Evolutionary conservation across 2,797 vertebrate genomes (phyloP).

Genomic region (Arctocebus calabarensis): DNA sequence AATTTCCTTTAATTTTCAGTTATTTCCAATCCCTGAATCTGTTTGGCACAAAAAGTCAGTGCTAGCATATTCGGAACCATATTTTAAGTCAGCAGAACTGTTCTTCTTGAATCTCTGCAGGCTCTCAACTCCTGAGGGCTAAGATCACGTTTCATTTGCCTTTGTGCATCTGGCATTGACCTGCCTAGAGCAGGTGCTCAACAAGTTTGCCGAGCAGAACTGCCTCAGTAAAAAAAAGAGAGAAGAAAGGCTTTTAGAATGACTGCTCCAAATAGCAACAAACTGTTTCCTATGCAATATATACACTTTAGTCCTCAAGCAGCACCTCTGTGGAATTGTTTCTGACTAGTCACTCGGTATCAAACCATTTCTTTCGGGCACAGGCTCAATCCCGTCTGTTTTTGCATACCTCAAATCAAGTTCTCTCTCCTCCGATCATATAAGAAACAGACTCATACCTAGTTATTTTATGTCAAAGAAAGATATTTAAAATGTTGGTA

Average conservation of each 20-base stretch:
- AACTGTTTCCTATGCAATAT: neutral
- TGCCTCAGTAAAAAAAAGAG: neutral
- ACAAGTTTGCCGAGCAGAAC: neutral
- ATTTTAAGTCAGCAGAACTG: neutral
- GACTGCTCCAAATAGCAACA: neutral
- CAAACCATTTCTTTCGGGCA: neutral
- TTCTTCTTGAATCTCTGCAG: neutral
- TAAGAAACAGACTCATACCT: neutral
- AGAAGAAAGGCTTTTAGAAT: neutral
- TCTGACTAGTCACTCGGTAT: neutral
- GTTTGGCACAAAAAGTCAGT: neutral
- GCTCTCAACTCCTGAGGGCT: neutral
- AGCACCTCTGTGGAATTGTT: neutral
- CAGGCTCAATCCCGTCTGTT: neutral
- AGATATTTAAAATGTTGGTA: constrained; percentile 21
- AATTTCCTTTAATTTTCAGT: neutral
- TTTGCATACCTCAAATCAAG: neutral
- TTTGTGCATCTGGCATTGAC: neutral
- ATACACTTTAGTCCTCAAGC: neutral
- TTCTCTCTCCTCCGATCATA: neutral
- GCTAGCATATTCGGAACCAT: neutral
- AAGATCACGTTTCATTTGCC: neutral
- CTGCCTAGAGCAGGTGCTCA: neutral
- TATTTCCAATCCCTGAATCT: neutral
- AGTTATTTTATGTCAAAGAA: neutral